phyloP scores from a whole-genome alignment of 2,797 vertebrate species.

The Taenioides sp. region DNA sequence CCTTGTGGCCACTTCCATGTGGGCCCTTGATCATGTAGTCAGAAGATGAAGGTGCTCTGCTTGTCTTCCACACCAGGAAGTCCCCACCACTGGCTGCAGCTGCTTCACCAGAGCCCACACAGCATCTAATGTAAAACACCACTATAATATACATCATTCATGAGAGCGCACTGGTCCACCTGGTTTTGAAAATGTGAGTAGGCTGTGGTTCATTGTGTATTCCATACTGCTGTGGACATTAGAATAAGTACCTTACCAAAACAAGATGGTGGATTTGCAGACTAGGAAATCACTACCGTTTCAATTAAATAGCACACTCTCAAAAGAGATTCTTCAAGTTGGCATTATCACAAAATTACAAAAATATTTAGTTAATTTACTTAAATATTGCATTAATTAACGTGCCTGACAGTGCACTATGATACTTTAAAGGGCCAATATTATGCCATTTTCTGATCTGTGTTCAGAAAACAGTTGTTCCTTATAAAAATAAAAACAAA shows the following conservation, averaged over 20 bases:
- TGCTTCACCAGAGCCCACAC: constrained; percentile 42
- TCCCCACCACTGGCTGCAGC: constrained; percentile 25
- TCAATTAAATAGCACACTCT: too few species aligned
- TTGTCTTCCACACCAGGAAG: constrained; percentile 33
- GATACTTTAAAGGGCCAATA: too few species aligned
- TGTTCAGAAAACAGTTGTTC: too few species aligned
- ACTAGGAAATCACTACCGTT: too few species aligned
- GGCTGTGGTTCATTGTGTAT: constrained; percentile 21
- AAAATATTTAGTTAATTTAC: too few species aligned
- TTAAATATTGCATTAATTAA: too few species aligned
- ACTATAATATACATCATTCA: constrained; percentile 50
- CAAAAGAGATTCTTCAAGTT: too few species aligned
- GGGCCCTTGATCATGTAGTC: constrained; percentile 37
- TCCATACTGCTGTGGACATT: constrained; percentile 20
- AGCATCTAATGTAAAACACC: constrained; percentile 29
- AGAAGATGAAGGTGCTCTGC: constrained; percentile 27
- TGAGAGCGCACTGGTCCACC: constrained; percentile 36
- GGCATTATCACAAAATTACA: too few species aligned
- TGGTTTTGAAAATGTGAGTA: constrained; percentile 29
- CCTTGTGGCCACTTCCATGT: constrained; percentile 22
- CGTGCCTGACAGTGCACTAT: too few species aligned
- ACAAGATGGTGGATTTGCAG: not conserved
- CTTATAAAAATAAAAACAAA: too few species aligned
- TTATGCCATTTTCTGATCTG: too few species aligned
- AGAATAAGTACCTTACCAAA: constrained; percentile 20